A percentile compares a stretch with the other conserved stretches of the same genome.
These are phyloP conservation scores for Ophion costatus DNA, from an alignment of 2,888 invertebrate species.

Conservation along the genomic window DNA sequence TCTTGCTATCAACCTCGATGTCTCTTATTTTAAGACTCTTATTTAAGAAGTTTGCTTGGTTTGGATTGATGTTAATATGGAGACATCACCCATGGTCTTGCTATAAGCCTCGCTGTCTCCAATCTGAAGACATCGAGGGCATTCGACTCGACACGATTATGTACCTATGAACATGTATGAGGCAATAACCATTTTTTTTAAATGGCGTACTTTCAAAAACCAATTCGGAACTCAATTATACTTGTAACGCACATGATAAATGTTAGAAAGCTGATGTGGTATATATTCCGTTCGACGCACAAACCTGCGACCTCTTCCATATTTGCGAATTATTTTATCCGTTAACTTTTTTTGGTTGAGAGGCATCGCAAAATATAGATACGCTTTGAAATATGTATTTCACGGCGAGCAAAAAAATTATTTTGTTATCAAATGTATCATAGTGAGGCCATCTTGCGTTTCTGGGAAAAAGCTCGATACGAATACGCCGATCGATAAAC, in stretches of 20 bases:
- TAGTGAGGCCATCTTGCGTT: slow-evolving; percentile 28
- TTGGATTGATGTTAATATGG: too few relatives aligned
- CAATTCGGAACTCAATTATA: too few relatives aligned
- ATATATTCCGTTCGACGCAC: neutral
- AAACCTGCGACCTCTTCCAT: neutral
- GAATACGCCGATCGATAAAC: neutral
- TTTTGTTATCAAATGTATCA: neutral
- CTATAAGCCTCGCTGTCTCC: too few relatives aligned
- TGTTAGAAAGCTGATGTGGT: neutral
- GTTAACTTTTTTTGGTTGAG: neutral
- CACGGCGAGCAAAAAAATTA: neutral
- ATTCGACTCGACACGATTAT: too few relatives aligned
- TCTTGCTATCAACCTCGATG: too few relatives aligned
- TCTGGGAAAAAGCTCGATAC: neutral
- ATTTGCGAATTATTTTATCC: neutral
- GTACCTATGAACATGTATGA: too few relatives aligned
- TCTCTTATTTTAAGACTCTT: too few relatives aligned
- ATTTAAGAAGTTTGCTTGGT: too few relatives aligned
- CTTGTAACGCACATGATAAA: neutral
- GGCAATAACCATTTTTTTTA: too few relatives aligned
- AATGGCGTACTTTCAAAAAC: too few relatives aligned
- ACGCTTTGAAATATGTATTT: neutral
- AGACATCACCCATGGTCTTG: too few relatives aligned
- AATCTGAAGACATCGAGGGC: too few relatives aligned
- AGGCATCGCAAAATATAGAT: neutral